Conservation (phyloP, 2,113 vertebrate genomes). For the Crotalus horridus region DNA sequence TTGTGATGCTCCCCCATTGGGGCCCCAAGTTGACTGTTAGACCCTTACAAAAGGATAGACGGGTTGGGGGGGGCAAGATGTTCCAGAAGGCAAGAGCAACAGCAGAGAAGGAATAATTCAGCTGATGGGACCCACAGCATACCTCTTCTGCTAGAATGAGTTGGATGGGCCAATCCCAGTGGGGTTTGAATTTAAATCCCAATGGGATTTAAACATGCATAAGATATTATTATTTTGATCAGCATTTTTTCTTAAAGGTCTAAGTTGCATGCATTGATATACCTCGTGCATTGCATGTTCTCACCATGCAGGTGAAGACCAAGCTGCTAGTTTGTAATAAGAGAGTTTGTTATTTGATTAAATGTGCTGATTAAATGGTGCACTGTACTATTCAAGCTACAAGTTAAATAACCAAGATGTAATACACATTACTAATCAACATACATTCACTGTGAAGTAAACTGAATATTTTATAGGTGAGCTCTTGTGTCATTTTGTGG, state of each 20-base stretch:
- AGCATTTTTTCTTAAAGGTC: conserved; percentile 10
- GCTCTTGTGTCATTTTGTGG: conserved; percentile 47
- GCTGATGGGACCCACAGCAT: background rate
- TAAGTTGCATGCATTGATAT: conserved; percentile 10
- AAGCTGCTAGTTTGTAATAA: conserved; percentile 25
- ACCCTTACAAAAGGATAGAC: background rate
- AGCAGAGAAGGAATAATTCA: background rate
- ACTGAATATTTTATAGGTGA: conserved; percentile 67
- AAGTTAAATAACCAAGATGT: conserved; percentile 67
- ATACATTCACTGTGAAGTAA: conserved; percentile 62
- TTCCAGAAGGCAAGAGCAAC: background rate
- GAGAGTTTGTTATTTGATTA: conserved; percentile 53
- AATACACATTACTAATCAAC: conserved; percentile 68
- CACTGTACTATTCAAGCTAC: conserved; percentile 71
- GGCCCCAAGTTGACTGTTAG: too few relatives aligned
- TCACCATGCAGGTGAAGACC: background rate
- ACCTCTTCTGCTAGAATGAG: background rate
- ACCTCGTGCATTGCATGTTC: conserved; percentile 1
- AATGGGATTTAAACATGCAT: background rate
- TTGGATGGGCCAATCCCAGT: background rate
- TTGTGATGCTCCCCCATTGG: too few relatives aligned
- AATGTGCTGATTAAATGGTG: conserved; percentile 64
- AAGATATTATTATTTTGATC: background rate
- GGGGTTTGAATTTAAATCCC: background rate
- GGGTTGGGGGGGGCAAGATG: background rate